Percentiles rank a stretch among this genome's conserved stretches.
Evolutionary conservation across 2,113 vertebrate genomes (phyloP).

Genomic region (Columbina picui): DNA sequence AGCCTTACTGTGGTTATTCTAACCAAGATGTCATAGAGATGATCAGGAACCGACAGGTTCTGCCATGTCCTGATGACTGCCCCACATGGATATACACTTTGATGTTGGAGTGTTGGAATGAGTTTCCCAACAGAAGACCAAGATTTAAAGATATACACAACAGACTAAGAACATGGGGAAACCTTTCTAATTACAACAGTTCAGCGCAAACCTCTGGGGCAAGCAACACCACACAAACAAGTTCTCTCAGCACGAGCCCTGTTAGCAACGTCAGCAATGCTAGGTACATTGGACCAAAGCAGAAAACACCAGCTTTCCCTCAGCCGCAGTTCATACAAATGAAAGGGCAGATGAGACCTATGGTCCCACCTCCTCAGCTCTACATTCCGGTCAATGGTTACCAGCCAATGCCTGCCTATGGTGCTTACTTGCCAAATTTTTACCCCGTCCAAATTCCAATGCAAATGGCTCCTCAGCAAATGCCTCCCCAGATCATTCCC

Average conservation of each 20-base stretch:
- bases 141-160: conserved; percentile 95
- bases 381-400: conserved; percentile 98
- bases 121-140: conserved; percentile 89
- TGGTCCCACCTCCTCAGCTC: conserved; percentile 90
- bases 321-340: conserved; percentile 91
- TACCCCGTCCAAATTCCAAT: conserved; percentile 95
- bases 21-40: conserved; percentile 98
- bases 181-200: conserved; percentile 89
- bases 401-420: conserved; percentile 90
- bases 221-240: conserved; percentile 96
- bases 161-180: conserved; percentile 92
- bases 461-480: conserved; percentile 90
- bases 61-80: conserved; percentile 93
- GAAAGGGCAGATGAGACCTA: conserved; percentile 90
- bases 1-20: conserved; percentile 95
- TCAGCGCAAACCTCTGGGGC: conserved; percentile 92
- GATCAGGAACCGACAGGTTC: conserved; percentile 88
- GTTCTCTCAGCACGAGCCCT: conserved; percentile 95
- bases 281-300: conserved; percentile 89
- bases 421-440: conserved; percentile 94
- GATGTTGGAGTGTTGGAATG: conserved; percentile 97
- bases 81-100: conserved; percentile 92
- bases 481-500: conserved; percentile 84
- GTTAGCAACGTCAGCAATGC: conserved; percentile 92
- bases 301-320: conserved; percentile 87